phyloP scores from a whole-genome alignment of 1,140 invertebrate genomes.

The Venustaconcha ellipsiformis region DNA sequence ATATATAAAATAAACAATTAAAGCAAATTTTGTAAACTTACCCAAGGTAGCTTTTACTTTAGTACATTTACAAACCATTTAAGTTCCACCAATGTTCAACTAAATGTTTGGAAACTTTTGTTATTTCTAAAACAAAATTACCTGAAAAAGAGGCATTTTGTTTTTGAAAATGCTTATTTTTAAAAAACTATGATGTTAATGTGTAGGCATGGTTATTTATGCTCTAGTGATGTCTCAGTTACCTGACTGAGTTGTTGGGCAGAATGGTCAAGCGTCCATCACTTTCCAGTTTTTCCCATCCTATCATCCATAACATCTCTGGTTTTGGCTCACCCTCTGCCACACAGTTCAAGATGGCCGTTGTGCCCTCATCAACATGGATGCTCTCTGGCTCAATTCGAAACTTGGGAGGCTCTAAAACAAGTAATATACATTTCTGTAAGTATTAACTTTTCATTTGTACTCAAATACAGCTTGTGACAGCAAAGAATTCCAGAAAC shows the following conservation, averaged over 20 bases:
- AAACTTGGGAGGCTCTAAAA: constrained; percentile 64
- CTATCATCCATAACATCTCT: constrained; percentile 69
- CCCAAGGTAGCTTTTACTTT: too few species aligned
- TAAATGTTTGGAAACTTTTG: too few species aligned
- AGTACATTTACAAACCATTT: too few species aligned
- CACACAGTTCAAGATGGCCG: constrained; percentile 66
- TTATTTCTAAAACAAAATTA: too few species aligned
- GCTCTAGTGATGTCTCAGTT: background rate
- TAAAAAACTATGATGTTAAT: background rate
- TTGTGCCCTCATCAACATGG: constrained; percentile 57
- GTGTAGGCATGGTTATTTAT: background rate
- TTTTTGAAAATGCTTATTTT: background rate
- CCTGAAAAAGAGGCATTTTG: too few species aligned
- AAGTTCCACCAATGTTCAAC: too few species aligned
- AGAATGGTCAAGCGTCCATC: constrained; percentile 61
- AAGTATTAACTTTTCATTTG: background rate
- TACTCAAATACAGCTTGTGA: too few species aligned
- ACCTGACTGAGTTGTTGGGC: constrained; percentile 69
- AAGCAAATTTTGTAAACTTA: too few species aligned
- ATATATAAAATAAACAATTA: too few species aligned
- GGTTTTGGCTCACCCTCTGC: constrained; percentile 70
- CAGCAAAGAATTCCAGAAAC: too few species aligned
- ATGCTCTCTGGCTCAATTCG: constrained; percentile 61
- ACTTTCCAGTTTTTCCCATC: constrained; percentile 41
- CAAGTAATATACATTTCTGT: background rate